A percentile compares a stretch with the other conserved stretches of the same genome.
These are phyloP conservation scores for Leiothrix lutea DNA, from an alignment of 2,113 vertebrate species.

Conservation along the genomic window DNA sequence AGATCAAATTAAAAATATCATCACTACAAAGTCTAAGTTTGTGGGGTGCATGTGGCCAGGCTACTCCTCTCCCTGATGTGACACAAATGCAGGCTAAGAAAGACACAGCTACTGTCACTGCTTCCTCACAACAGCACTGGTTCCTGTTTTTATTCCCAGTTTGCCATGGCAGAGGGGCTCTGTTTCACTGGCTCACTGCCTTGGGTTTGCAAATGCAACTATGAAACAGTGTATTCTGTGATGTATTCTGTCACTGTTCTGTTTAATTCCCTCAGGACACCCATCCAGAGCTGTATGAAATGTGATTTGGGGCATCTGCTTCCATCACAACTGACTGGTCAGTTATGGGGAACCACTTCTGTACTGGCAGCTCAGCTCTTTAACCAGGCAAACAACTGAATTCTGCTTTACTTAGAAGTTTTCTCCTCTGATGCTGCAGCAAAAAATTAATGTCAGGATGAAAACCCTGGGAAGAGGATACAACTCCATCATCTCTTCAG, in stretches of 20 bases:
- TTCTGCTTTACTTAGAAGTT: background rate
- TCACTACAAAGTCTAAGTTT: background rate
- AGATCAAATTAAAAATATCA: background rate
- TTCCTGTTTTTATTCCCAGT: fast-evolving
- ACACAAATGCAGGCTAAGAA: background rate
- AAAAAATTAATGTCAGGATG: background rate
- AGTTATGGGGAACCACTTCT: background rate
- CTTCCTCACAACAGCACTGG: background rate
- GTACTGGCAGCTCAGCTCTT: background rate
- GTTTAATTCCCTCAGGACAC: background rate
- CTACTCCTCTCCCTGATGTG: background rate
- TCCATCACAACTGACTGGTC: background rate
- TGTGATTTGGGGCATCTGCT: background rate
- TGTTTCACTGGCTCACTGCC: background rate
- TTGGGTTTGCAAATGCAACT: background rate
- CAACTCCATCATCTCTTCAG: background rate
- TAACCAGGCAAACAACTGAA: background rate
- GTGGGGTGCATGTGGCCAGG: background rate
- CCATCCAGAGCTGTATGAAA: background rate
- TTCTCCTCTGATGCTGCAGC: background rate
- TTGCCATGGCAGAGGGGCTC: background rate
- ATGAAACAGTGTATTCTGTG: background rate
- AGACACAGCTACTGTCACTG: background rate
- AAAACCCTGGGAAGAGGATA: background rate
- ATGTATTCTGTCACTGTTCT: background rate